These are phyloP conservation scores for Chondrosia reniformis DNA, from an alignment of 37 sponge, comb jelly and placozoan genomes.

Conservation along the genomic window DNA sequence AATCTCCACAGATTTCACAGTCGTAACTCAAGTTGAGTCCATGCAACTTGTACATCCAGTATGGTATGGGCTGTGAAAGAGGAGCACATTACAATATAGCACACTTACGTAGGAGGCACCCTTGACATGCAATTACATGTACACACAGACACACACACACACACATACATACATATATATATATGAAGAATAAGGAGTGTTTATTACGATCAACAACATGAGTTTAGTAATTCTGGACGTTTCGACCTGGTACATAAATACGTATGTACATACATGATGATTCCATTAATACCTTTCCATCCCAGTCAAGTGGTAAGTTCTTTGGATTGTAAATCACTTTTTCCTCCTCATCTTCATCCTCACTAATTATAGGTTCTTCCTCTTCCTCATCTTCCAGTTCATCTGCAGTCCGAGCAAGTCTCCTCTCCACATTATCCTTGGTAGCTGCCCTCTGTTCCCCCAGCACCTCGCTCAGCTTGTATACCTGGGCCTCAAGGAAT, in stretches of 20 bases:
- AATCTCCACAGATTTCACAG: conserved; percentile 98
- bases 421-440: conserved; percentile 92
- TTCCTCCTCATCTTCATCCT: conserved; percentile 79
- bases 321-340: conserved; percentile 93
- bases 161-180: background rate
- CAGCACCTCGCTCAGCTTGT: conserved; percentile 75
- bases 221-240: background rate
- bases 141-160: background rate
- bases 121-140: background rate
- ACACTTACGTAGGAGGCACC: background rate
- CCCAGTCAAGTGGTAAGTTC: conserved; percentile 99
- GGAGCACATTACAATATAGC: background rate
- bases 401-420: conserved; percentile 93
- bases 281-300: conserved; percentile 98
- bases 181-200: no score
- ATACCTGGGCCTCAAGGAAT: conserved; percentile 80
- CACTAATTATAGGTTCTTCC: conserved; percentile 40
- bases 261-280: no score
- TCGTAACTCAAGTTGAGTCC: conserved; percentile 94
- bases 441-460: conserved; percentile 89
- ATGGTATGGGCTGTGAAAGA: conserved; percentile 85
- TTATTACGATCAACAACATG: background rate
- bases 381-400: conserved; percentile 80
- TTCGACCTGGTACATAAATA: no score
- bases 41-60: conserved; percentile 99